phyloP scores from a whole-genome alignment of 2,113 vertebrate species.

The Pelmatolapia mariae region DNA sequence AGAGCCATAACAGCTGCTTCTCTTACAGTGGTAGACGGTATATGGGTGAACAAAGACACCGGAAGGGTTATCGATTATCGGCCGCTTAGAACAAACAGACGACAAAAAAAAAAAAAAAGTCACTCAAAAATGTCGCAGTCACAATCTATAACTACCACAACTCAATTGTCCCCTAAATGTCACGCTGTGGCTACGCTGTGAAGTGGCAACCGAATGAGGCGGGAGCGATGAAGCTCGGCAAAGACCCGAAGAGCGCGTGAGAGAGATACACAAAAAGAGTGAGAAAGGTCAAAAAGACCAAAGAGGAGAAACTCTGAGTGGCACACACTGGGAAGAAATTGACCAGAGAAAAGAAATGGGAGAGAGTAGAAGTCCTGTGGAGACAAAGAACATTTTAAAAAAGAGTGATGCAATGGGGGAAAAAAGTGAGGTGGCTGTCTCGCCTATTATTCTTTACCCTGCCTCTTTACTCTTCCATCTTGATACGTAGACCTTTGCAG shows the following conservation, averaged over 20 bases:
- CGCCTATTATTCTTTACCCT: neutral
- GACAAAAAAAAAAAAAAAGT: neutral
- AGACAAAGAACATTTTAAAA: constrained; percentile 24
- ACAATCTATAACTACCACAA: constrained; percentile 32
- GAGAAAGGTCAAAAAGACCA: constrained; percentile 44
- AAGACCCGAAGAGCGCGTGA: neutral
- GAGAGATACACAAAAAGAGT: neutral
- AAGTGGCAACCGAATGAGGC: constrained; percentile 33
- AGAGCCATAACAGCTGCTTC: neutral
- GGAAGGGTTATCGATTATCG: constrained; percentile 15
- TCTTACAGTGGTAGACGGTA: neutral
- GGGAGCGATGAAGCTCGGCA: constrained; percentile 16
- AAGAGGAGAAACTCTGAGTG: constrained; percentile 15
- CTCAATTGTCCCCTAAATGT: constrained; percentile 59
- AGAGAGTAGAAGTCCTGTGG: neutral
- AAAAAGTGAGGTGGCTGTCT: neutral
- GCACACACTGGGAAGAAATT: constrained; percentile 15
- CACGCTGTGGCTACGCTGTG: constrained; percentile 32
- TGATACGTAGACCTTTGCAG: neutral
- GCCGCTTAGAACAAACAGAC: neutral
- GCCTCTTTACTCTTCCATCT: neutral
- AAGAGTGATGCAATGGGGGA: neutral
- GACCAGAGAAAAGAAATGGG: constrained; percentile 13
- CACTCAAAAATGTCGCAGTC: constrained; percentile 21
- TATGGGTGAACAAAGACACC: neutral